Evolutionary conservation across 2,888 invertebrate genomes (phyloP).

Genomic region (Cheilosia impressa): DNA sequence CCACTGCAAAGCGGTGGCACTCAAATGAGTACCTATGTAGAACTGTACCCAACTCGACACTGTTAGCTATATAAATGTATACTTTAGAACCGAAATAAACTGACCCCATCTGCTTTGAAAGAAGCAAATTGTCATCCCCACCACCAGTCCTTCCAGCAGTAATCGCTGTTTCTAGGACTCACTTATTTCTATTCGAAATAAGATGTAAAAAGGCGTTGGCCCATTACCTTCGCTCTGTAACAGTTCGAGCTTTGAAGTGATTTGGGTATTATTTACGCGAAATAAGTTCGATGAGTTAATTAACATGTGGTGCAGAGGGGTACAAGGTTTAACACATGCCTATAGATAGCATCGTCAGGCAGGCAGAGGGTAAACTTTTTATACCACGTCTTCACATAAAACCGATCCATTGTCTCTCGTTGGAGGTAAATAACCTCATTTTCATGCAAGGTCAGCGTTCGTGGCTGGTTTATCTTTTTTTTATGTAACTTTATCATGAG

Average conservation of each 20-base stretch:
- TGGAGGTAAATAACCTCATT: slow-evolving; percentile 55
- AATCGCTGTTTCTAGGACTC: no score
- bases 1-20: no score
- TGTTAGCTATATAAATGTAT: no score
- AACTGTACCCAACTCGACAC: no score
- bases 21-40: no score
- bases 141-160: no score
- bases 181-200: no score
- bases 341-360: no score
- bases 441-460: slow-evolving; percentile 45
- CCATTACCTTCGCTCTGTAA: neutral
- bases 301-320: neutral
- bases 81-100: no score
- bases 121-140: no score
- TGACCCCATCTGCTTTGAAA: no score
- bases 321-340: no score
- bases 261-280: neutral
- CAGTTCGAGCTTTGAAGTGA: neutral
- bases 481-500: slow-evolving; percentile 4
- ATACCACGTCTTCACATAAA: neutral
- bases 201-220: neutral
- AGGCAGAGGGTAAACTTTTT: neutral
- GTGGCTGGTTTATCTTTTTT: slow-evolving; percentile 8
- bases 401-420: neutral
- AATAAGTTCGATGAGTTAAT: neutral